Base-by-base conservation (phyloP, 2,113 vertebrate species). In the Corythaeola cristata region DNA sequence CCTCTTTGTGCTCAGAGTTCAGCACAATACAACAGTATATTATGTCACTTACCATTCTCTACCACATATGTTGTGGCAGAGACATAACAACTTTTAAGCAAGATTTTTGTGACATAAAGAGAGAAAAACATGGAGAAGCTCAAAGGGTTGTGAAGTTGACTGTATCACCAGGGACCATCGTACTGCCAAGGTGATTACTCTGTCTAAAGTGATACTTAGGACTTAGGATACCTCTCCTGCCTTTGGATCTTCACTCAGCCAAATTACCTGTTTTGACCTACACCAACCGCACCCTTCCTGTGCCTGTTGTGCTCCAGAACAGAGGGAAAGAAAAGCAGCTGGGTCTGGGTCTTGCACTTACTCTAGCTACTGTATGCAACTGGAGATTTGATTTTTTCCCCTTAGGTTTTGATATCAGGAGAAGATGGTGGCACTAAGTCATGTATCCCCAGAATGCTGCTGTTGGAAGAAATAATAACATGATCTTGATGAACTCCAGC, bases 41-140 rank as follows among this genome's bases (percentile, higher is more conserved):
- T 71, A 62, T 79, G 10, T 94, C 92, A 7, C 63, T 53, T 22
- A 93, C 53, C 35, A 13, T 73, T 94, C 72, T 96, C 90, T 68
- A 93, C 12, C 37, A 96, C 76, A 8, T 84, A 85, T 1, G 63
- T 97, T 58, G 96, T 88, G 50, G 73, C 52, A 35, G 77, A 97
- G 33, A 59, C 74, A 26, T 91, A 96, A 41, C 68, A 95, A 30
- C 44, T 55, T 74, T 97, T 93, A 9, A 95, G 75, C 4, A 95
- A 88, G 71, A 89, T 93, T 94, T 97, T 96, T 66, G 60, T 79
- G 90, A 97, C 63, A 52, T 91, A 96, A 19, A 97, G 90, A 26
- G 77, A 97, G 66, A 83, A 96, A 92, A 80, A 83, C 26, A 21
- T 67, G 59, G 11, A 76, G 86, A 75, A 97, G 8, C 78, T 75